phyloP scores from a whole-genome alignment of 2,113 vertebrate species.

The Forbesichthys papilliferus region DNA sequence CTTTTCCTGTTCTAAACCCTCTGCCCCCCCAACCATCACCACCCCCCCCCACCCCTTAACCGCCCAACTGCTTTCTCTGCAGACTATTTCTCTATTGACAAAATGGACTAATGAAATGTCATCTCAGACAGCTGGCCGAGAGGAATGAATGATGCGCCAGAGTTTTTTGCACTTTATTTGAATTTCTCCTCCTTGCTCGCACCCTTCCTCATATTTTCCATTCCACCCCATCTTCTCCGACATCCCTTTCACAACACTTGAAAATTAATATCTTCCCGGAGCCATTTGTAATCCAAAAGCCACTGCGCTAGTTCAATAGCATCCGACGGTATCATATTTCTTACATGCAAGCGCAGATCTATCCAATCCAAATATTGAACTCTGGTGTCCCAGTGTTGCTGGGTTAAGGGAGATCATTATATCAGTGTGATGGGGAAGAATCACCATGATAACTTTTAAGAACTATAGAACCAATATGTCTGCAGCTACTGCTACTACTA shows the following conservation, averaged over 20 bases:
- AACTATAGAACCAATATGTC: too few relatives aligned
- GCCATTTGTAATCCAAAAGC: constrained; percentile 38
- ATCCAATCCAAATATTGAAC: neutral
- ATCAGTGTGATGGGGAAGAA: constrained; percentile 3
- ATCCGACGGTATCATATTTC: constrained; percentile 15
- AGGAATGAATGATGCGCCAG: constrained; percentile 83
- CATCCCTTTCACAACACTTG: constrained; percentile 40
- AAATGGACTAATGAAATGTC: constrained; percentile 95
- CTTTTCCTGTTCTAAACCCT: constrained; percentile 69
- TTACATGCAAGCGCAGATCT: neutral
- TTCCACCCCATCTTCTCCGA: constrained; percentile 25
- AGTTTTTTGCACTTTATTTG: constrained; percentile 89
- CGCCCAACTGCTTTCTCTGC: constrained; percentile 55
- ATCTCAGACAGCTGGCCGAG: constrained; percentile 84
- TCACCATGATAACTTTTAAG: too few relatives aligned
- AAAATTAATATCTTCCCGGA: constrained; percentile 41
- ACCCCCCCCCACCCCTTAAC: constrained; percentile 55
- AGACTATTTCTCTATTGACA: constrained; percentile 90
- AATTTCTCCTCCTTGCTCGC: constrained; percentile 72
- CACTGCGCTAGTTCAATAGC: constrained; percentile 22
- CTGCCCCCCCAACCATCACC: constrained; percentile 66
- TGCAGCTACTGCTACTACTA: too few relatives aligned
- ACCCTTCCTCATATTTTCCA: constrained; percentile 40
- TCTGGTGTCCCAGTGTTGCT: constrained; percentile 12
- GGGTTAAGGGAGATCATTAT: neutral